Conservation (phyloP, 1,140 invertebrate genomes). For the Ladona fulva region DNA sequence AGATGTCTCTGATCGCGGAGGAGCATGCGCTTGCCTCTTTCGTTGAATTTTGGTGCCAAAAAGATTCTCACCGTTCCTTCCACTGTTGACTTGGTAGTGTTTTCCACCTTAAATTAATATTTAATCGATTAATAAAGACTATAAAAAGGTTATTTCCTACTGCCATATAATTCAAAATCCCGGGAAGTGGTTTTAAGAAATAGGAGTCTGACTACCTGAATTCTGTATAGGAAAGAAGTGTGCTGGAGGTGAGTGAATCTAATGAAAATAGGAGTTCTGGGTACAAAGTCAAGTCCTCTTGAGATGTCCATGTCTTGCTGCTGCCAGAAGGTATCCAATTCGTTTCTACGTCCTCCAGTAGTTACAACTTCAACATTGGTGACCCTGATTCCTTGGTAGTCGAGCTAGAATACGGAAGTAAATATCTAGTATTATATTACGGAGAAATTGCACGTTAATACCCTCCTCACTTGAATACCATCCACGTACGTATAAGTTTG, state of each 20-base stretch:
- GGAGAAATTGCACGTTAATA: no score
- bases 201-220: conserved; percentile 16
- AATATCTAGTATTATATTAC: no score
- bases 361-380: conserved; percentile 22
- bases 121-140: background rate
- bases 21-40: conserved; percentile 49
- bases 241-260: conserved; percentile 42
- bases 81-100: background rate
- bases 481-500: no score
- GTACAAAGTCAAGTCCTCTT: conserved; percentile 40
- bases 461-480: no score
- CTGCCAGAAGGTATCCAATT: conserved; percentile 41
- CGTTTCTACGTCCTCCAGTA: conserved; percentile 25
- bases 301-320: conserved; percentile 40
- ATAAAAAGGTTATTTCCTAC: background rate
- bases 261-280: conserved; percentile 36
- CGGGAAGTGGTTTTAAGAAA: no score
- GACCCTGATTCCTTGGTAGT: conserved; percentile 28
- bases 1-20: conserved; percentile 55
- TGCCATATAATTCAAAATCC: no score
- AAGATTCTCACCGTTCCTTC: conserved; percentile 47
- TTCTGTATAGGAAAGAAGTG: conserved; percentile 33
- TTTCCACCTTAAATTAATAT: background rate
- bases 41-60: conserved; percentile 58
- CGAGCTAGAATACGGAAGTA: conserved; percentile 22